These are phyloP conservation scores for Seira sanloemensis DNA, from an alignment of 2,888 invertebrate genomes.

Conservation along the genomic window DNA sequence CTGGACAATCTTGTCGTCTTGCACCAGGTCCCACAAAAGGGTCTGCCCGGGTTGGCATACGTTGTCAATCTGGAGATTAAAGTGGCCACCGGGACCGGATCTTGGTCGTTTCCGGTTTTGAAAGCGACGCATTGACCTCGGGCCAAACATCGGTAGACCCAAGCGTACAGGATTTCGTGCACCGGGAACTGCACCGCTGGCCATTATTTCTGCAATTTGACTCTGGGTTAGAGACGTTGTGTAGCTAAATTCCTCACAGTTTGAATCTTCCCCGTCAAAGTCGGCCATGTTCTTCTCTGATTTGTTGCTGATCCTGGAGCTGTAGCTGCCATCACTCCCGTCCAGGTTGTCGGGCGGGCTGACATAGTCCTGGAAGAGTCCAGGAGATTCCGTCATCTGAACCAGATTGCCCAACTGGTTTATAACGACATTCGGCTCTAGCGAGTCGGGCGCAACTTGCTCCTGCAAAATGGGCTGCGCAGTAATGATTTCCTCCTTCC, in stretches of 20 bases:
- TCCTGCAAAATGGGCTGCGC: not conserved
- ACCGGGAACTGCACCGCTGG: conserved; percentile 64
- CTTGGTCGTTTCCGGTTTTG: conserved; percentile 65
- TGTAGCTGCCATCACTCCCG: conserved; percentile 85
- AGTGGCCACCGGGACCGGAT: conserved; percentile 68
- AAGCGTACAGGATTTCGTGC: conserved; percentile 49
- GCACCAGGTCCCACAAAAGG: conserved; percentile 93
- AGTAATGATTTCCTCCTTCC: conserved; percentile 12
- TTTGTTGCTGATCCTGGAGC: conserved; percentile 94
- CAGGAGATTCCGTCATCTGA: conserved; percentile 75
- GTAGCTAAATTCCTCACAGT: conserved; percentile 85
- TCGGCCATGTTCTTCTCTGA: conserved; percentile 96
- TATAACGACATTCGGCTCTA: conserved; percentile 76
- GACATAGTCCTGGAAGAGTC: conserved; percentile 73
- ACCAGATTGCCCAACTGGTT: conserved; percentile 77
- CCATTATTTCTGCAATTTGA: conserved; percentile 81
- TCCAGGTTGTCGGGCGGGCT: conserved; percentile 71
- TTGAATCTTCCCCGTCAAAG: conserved; percentile 93
- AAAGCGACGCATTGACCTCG: conserved; percentile 66
- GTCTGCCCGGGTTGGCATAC: conserved; percentile 95
- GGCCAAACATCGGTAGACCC: conserved; percentile 67
- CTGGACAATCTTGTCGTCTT: conserved; percentile 91
- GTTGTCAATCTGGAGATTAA: conserved; percentile 78
- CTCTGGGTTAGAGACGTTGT: conserved; percentile 73
- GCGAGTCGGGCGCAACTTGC: conserved; percentile 26